Evolutionary conservation across 2,113 vertebrate genomes (phyloP).

Genomic region (Chamaea fasciata): DNA sequence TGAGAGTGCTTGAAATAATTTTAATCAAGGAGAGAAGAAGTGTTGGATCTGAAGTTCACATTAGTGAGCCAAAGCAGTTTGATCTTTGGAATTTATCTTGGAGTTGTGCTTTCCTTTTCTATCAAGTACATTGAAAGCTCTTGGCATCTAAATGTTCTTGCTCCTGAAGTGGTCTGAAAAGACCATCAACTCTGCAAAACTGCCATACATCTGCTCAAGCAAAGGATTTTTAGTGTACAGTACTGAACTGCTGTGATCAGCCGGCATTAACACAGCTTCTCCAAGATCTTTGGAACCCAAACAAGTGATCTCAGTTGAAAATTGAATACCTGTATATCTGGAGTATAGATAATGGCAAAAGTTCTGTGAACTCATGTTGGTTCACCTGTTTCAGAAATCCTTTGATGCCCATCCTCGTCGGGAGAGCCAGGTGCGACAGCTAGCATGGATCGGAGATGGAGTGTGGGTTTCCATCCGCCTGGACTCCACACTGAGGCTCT

Average conservation of each 20-base stretch:
- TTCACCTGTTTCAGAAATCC: slow-evolving; percentile 77
- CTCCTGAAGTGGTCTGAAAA: not conserved
- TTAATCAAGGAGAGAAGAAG: not conserved
- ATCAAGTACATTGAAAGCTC: not conserved
- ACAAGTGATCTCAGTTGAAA: not conserved
- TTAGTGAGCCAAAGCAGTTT: not conserved
- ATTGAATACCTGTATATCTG: not conserved
- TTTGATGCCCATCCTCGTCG: slow-evolving; percentile 95
- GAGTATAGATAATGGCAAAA: not conserved
- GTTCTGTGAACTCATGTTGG: not conserved
- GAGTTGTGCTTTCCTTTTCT: not conserved
- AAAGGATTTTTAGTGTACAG: not conserved
- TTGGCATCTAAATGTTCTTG: not conserved
- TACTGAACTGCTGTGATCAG: not conserved
- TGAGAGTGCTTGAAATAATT: not conserved
- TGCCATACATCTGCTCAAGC: not conserved
- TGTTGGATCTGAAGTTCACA: not conserved
- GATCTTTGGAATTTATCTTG: not conserved
- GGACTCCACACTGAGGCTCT: slow-evolving; percentile 92
- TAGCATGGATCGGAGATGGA: slow-evolving; percentile 95
- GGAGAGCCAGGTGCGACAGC: slow-evolving; percentile 96
- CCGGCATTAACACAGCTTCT: not conserved
- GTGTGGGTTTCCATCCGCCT: slow-evolving; percentile 98
- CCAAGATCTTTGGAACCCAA: not conserved
- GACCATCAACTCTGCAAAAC: not conserved